A percentile compares a stretch with the other conserved stretches of the same genome.
Conservation (phyloP, 1,140 invertebrate species). For the Rhopalosiphum maidis region DNA sequence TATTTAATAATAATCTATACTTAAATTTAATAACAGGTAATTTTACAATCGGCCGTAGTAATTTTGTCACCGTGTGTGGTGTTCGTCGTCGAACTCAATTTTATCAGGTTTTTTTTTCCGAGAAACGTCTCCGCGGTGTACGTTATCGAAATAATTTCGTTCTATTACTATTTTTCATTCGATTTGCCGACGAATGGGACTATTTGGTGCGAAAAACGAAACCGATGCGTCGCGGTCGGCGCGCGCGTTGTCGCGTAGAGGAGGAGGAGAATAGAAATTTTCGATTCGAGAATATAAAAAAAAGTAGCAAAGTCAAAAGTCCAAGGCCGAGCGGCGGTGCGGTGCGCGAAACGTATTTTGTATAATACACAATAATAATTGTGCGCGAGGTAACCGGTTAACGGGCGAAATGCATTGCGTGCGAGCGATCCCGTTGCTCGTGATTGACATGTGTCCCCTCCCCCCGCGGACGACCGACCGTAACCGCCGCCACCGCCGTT, state of each 20-base stretch:
- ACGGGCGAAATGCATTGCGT: constrained; percentile 32
- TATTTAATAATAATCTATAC: neutral
- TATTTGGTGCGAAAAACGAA: neutral
- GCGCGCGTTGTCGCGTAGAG: neutral
- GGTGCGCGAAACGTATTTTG: neutral
- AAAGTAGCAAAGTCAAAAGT: constrained; percentile 35
- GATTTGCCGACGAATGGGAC: neutral
- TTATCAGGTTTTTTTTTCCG: neutral
- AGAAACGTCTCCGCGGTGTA: neutral
- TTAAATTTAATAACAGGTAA: neutral
- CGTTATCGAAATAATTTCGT: no score
- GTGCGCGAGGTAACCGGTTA: constrained; percentile 21
- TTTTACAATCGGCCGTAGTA: neutral
- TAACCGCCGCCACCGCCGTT: neutral
- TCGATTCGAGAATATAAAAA: neutral
- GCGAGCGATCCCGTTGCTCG: constrained; percentile 54
- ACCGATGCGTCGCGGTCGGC: neutral
- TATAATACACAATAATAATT: neutral
- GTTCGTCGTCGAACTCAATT: neutral
- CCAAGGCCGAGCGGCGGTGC: neutral
- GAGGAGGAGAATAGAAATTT: neutral
- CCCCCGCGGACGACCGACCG: no score
- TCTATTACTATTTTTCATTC: neutral
- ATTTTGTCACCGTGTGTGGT: neutral
- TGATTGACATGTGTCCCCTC: constrained; percentile 35